These are phyloP conservation scores for Xerus inauris DNA, from an alignment of 2,113 vertebrate genomes.

Conservation along the genomic window DNA sequence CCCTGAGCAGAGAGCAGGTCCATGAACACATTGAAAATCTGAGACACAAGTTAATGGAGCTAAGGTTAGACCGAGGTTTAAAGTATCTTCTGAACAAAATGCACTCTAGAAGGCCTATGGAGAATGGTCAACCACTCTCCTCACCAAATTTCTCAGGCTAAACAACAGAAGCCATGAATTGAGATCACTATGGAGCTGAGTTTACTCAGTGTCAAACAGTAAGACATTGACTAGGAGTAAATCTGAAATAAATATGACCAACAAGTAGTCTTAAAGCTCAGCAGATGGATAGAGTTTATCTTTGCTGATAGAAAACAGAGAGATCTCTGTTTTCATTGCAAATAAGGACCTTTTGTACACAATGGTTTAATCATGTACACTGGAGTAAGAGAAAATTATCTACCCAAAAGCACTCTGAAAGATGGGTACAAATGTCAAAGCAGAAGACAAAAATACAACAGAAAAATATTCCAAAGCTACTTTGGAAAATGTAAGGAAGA, in stretches of 20 bases:
- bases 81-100: neutral
- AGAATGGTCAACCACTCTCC: neutral
- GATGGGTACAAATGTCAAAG: neutral
- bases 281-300: neutral
- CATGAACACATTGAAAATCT: neutral
- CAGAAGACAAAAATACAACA: neutral
- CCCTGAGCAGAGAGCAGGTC: neutral
- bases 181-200: neutral
- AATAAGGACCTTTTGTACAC: neutral
- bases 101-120: neutral
- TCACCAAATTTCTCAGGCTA: neutral
- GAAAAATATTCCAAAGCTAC: neutral
- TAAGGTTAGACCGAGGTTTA: neutral
- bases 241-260: neutral
- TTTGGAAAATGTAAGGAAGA: neutral
- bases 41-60: neutral
- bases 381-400: neutral
- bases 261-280: neutral
- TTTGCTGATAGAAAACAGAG: neutral
- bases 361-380: neutral
- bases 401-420: neutral
- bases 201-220: neutral
- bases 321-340: neutral
- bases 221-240: neutral
- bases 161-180: neutral